Evolutionary conservation across 1,140 invertebrate genomes (phyloP).

Genomic region (Leptonema lineaticorne): DNA sequence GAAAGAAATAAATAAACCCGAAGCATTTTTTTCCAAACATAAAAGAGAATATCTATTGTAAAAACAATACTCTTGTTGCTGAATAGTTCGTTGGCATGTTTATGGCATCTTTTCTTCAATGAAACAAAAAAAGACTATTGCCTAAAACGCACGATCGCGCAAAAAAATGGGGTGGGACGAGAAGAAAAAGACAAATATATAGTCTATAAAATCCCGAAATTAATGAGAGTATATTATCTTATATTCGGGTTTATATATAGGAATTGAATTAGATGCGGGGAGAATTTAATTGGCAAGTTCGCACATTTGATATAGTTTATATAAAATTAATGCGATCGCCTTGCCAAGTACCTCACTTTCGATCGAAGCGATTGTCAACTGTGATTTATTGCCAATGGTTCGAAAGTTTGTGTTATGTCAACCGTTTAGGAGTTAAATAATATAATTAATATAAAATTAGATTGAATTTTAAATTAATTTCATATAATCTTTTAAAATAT

Average conservation of each 20-base stretch:
- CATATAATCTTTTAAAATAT: too few relatives aligned
- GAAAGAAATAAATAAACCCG: constrained; percentile 3
- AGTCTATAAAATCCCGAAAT: too few relatives aligned
- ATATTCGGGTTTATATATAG: too few relatives aligned
- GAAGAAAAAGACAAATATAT: too few relatives aligned
- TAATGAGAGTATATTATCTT: too few relatives aligned
- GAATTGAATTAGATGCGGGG: not conserved
- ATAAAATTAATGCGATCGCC: constrained; percentile 18
- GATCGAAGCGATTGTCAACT: constrained; percentile 19
- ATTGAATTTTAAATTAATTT: too few relatives aligned
- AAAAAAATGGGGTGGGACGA: too few relatives aligned
- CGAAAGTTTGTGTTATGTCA: too few relatives aligned
- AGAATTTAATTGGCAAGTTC: constrained; percentile 26
- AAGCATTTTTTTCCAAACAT: not conserved
- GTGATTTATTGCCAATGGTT: not conserved
- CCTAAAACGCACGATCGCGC: not conserved
- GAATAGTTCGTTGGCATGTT: constrained; percentile 12
- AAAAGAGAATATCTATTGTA: constrained; percentile 7
- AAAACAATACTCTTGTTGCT: constrained; percentile 13
- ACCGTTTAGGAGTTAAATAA: too few relatives aligned
- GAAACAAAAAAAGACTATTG: not conserved
- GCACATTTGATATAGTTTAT: constrained; percentile 8
- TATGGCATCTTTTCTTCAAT: constrained; percentile 8
- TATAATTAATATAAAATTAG: too few relatives aligned
- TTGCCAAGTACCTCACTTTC: constrained; percentile 25